Base-by-base conservation (phyloP, 1,140 invertebrate species). In the Galleria mellonella region DNA sequence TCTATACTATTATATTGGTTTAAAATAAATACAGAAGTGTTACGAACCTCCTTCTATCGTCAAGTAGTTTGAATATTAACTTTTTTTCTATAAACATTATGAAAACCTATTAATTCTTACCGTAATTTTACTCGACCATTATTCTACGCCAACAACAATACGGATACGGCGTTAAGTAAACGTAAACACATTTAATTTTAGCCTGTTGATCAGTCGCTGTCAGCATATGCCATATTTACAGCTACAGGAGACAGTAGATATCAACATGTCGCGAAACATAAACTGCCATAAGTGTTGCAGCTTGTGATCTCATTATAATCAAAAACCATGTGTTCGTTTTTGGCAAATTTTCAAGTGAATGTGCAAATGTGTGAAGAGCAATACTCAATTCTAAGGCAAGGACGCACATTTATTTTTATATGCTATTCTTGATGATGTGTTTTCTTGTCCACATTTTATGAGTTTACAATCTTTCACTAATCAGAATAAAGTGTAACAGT, bases 301-400 rank as follows among this genome's bases (percentile, higher is more conserved):
- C 17, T 23, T 14, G 39, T 41, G 28, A 31, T 57, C 55, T 54
- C 40, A 59, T 54, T 47, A 56, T 48, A 52, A 63, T 51, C 54
- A 68, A 72, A 68, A 71, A 57, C 54, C 51, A 49, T 38, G 55
- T 59, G 61, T 53, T 65, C n/a, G 46, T 62, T 57, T 72, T 64
- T 75, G 74, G 70, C 74, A 75, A 51, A 43, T 64, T 52, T 65
- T 78, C 72, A 78, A 78, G 56, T 67, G 53, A 59, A 47, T 44
- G 17, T 23, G 38, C 32, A 46, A 66, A 67, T 60, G 56, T 23
- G 17, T 23, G 45, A 58, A 62, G 60, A 55, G 56, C 55, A 55
- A 63, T 61, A 51, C 46, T 63, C 47, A 55, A 46, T 60, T 55
- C 51, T 58, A 55, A 49, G 55, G 46, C 67, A 68, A 75, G 66